Evolutionary conservation across 2,888 invertebrate species (phyloP).

Genomic region (Parnassius apollo): DNA sequence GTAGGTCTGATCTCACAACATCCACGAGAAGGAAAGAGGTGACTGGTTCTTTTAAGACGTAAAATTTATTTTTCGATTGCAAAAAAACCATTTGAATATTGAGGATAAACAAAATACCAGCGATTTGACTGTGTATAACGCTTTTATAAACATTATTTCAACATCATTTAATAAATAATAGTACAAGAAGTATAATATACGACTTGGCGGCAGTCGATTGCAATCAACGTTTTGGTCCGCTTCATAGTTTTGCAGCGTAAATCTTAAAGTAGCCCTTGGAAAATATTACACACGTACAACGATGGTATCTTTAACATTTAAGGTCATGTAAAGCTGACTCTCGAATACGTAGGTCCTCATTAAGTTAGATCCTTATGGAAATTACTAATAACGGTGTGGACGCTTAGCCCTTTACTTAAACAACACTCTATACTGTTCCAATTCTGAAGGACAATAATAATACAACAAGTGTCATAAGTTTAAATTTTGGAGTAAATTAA

Average conservation of each 20-base stretch:
- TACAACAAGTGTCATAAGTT: too few relatives aligned
- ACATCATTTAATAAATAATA: not conserved
- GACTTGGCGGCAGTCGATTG: slow-evolving; percentile 11
- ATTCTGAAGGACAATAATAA: too few relatives aligned
- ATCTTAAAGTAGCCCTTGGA: slow-evolving; percentile 9
- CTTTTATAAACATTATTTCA: not conserved
- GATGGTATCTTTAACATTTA: slow-evolving; percentile 19
- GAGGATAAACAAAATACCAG: too few relatives aligned
- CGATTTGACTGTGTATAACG: not conserved
- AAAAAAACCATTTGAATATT: too few relatives aligned
- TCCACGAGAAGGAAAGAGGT: too few relatives aligned
- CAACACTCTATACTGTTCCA: too few relatives aligned
- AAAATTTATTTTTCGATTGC: too few relatives aligned
- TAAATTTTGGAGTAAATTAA: too few relatives aligned
- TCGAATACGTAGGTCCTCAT: slow-evolving; percentile 39
- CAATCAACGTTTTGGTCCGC: slow-evolving; percentile 2
- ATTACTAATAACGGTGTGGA: slow-evolving; percentile 46
- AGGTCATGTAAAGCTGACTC: not conserved
- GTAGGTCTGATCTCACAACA: too few relatives aligned
- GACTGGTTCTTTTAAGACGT: too few relatives aligned
- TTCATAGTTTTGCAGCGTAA: slow-evolving; percentile 5
- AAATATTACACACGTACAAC: not conserved
- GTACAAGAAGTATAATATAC: slow-evolving; percentile 1
- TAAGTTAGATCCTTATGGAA: slow-evolving; percentile 42
- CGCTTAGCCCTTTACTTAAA: not conserved